Base-by-base conservation (phyloP, 2,888 invertebrate species). In the Agriopis aurantiaria region DNA sequence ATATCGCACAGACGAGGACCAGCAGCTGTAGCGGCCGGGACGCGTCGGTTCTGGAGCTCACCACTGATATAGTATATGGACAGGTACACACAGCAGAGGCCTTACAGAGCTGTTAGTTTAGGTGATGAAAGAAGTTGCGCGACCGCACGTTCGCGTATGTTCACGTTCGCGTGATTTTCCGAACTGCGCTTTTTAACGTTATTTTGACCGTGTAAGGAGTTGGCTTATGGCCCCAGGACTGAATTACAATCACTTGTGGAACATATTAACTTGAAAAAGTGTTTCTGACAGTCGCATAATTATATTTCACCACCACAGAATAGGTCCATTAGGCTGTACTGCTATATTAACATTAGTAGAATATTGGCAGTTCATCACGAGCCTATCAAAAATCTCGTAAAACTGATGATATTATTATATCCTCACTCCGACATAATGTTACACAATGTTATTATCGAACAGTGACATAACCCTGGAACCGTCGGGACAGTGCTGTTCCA, bases 361-460 rank as follows among this genome's bases (percentile, higher is more conserved):
- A 14, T 14, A 49, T 57, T 40, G 56, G 17, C 49, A 56, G 43
- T 17, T 56, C 57, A 49, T 57, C 49, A 57, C 17, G 57, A 49
- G 46, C 33, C 40, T 57, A 65, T 56, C 45, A 49, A 57, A 49
- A 23, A 43, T 23, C 10, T 56, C 46, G 33, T 56, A 48, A 56
- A 64, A 48, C 48, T 41, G 10, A 33, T 57, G 12, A 64, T 49
- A 49, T 12, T 56, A 55, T 49, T 46, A 57, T 57, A 55, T 55
- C 12, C 40, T 40, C 10, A 46, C 41, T 41, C 56, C 8, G 9
- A 48, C 59, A 48, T 48, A n/a, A 59, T n/a, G 48, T 59, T 48
- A 59, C 45, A 57, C n/a, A 48, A 3, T 59, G 12, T 52, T 62
- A 52, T 52, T 14, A 60, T 41, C 23, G 14, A 60, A 49, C 14